Conservation (phyloP, 2,797 vertebrate species). For the Thunnus albacares region DNA sequence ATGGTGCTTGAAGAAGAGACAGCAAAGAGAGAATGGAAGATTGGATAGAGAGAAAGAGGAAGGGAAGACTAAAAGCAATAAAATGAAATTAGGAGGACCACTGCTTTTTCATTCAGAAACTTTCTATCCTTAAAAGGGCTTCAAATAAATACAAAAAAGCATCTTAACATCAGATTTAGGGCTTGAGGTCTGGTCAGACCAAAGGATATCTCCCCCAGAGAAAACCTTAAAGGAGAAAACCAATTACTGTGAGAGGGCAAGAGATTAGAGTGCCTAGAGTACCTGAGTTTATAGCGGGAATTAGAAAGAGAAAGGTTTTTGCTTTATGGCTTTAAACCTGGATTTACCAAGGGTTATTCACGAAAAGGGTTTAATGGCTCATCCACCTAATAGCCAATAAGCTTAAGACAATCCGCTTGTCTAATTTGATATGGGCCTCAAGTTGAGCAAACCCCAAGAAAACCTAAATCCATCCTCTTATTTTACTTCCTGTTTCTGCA, state of each 20-base stretch:
- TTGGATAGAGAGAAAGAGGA: slow-evolving; percentile 17
- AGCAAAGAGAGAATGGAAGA: slow-evolving; percentile 5
- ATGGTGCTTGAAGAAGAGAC: slow-evolving; percentile 1
- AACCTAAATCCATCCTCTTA: slow-evolving; percentile 46
- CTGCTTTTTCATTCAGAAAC: slow-evolving; percentile 26
- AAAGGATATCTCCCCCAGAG: slow-evolving; percentile 70
- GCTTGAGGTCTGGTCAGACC: slow-evolving; percentile 40
- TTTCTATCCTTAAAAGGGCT: slow-evolving; percentile 38
- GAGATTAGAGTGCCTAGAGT: slow-evolving; percentile 78
- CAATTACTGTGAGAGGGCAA: slow-evolving; percentile 79
- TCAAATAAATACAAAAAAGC: slow-evolving; percentile 64
- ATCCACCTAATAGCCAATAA: slow-evolving; percentile 80
- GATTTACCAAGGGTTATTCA: slow-evolving; percentile 52
- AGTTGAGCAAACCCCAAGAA: slow-evolving; percentile 42
- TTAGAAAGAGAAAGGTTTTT: slow-evolving; percentile 71
- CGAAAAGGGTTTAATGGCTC: slow-evolving; percentile 71
- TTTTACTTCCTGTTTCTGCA: slow-evolving; percentile 33
- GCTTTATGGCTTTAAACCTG: slow-evolving; percentile 69
- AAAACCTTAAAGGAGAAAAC: slow-evolving; percentile 79
- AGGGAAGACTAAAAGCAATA: slow-evolving; percentile 38
- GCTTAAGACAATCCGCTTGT: slow-evolving; percentile 71
- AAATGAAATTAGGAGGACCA: slow-evolving; percentile 54
- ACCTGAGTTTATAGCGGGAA: slow-evolving; percentile 72
- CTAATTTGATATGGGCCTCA: slow-evolving; percentile 66
- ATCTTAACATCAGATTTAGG: slow-evolving; percentile 63